Conservation (phyloP, 2,888 invertebrate species). For the Abscondita cerata region DNA sequence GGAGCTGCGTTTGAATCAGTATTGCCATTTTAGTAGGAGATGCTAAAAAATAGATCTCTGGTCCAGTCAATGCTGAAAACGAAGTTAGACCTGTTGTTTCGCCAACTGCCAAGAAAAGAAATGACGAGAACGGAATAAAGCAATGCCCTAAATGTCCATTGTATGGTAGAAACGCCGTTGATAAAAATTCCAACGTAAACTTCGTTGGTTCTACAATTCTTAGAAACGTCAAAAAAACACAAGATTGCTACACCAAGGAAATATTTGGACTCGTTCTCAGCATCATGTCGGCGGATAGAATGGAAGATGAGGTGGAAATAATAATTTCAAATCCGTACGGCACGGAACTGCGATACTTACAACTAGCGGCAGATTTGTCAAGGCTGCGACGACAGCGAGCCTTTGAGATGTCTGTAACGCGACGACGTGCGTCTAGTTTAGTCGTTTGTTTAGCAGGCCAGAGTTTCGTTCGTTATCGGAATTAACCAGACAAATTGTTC, state of each 20-base stretch:
- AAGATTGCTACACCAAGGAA: constrained; percentile 96
- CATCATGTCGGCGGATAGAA: constrained; percentile 83
- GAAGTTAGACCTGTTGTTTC: constrained; percentile 96
- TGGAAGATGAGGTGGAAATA: constrained; percentile 92
- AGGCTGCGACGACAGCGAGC: too few relatives aligned
- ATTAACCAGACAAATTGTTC: too few relatives aligned
- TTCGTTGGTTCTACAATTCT: constrained; percentile 97
- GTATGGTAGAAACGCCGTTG: constrained; percentile 85
- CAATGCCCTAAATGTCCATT: constrained; percentile 85
- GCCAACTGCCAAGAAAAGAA: constrained; percentile 85
- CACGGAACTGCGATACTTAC: constrained; percentile 98
- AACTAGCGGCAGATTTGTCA: constrained; percentile 94
- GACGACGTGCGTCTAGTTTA: too few relatives aligned
- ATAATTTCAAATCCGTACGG: constrained; percentile 97
- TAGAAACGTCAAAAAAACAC: constrained; percentile 81
- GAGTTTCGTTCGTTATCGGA: too few relatives aligned
- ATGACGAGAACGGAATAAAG: constrained; percentile 73
- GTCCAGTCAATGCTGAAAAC: constrained; percentile 91
- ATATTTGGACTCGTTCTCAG: constrained; percentile 98
- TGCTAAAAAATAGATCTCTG: constrained; percentile 92
- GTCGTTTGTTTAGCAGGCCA: too few relatives aligned
- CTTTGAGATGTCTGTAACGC: constrained; percentile 98
- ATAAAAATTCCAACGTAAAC: constrained; percentile 93
- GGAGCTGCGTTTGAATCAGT: constrained; percentile 95
- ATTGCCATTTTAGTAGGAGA: constrained; percentile 91